Evolutionary conservation across 2,113 vertebrate species (phyloP).

Genomic region (Balaenoptera acutorostrata): DNA sequence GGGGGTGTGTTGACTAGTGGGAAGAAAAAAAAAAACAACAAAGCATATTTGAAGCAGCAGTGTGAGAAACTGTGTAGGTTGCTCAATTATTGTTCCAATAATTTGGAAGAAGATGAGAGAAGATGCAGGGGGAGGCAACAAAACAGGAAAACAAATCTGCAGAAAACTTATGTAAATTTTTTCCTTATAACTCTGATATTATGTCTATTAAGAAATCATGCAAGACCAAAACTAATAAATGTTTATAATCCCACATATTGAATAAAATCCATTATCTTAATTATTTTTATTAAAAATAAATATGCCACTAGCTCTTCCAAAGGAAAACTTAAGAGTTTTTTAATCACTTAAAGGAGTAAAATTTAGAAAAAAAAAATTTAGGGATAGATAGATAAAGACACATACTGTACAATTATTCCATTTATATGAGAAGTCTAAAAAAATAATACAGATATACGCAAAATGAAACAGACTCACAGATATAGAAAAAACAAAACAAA

Average conservation of each 20-base stretch:
- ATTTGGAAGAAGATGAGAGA: not conserved
- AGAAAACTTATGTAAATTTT: not conserved
- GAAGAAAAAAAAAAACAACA: not conserved
- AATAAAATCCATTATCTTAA: not conserved
- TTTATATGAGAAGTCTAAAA: not conserved
- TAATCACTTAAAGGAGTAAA: not conserved
- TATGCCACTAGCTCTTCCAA: not conserved
- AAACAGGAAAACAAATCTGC: constrained; percentile 56
- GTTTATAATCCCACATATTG: not conserved
- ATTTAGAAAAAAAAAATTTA: not conserved
- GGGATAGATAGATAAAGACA: not conserved
- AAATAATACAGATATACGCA: not conserved
- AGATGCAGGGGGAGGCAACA: constrained; percentile 32
- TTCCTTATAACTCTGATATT: constrained; percentile 31
- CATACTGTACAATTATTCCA: not conserved
- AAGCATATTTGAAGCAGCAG: constrained; percentile 47
- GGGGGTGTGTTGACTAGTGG: constrained; percentile 72
- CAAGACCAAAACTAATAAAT: not conserved
- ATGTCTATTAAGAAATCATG: constrained; percentile 20
- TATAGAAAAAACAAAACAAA: not conserved
- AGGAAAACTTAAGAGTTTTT: not conserved
- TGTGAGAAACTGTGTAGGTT: constrained; percentile 54
- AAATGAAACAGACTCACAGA: not conserved
- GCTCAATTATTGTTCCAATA: constrained; percentile 50
- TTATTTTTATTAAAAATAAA: not conserved